These are phyloP conservation scores for Bovichtus variegatus DNA, from an alignment of 2,797 vertebrate species.

Conservation along the genomic window DNA sequence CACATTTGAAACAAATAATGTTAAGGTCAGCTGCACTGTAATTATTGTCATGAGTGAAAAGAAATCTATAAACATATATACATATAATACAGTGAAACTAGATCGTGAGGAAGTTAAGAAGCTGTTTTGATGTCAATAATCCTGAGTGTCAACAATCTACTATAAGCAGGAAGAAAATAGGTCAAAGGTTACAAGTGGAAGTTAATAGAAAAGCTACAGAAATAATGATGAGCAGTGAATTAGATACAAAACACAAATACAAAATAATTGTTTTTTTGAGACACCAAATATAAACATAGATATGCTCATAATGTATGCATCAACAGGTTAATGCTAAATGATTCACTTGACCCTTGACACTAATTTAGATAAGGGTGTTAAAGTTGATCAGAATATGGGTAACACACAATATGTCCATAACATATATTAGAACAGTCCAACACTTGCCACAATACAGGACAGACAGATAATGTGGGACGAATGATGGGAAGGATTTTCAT, in stretches of 20 bases:
- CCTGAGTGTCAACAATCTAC: conserved; percentile 14
- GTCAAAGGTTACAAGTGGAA: conserved; percentile 4
- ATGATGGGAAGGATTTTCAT: background rate
- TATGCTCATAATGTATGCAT: background rate
- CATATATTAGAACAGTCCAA: background rate
- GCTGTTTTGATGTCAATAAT: background rate
- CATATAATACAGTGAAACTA: conserved; percentile 17
- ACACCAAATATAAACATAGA: conserved; percentile 18
- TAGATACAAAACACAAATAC: background rate
- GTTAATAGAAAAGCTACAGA: background rate
- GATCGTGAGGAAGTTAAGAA: background rate
- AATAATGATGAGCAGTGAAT: background rate
- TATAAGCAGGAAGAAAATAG: background rate
- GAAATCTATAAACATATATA: conserved; percentile 21
- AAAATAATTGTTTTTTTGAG: background rate
- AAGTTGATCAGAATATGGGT: background rate
- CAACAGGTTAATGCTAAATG: background rate
- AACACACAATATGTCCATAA: background rate
- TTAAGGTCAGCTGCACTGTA: conserved; percentile 16
- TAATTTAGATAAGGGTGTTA: conserved; percentile 23
- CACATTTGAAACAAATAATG: background rate
- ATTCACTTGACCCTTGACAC: conserved; percentile 11
- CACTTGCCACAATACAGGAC: background rate
- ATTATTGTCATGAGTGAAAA: conserved; percentile 18
- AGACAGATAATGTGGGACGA: background rate